Base-by-base conservation (phyloP, 2,888 invertebrate genomes). In the Himalopsyche kuldschensis region DNA sequence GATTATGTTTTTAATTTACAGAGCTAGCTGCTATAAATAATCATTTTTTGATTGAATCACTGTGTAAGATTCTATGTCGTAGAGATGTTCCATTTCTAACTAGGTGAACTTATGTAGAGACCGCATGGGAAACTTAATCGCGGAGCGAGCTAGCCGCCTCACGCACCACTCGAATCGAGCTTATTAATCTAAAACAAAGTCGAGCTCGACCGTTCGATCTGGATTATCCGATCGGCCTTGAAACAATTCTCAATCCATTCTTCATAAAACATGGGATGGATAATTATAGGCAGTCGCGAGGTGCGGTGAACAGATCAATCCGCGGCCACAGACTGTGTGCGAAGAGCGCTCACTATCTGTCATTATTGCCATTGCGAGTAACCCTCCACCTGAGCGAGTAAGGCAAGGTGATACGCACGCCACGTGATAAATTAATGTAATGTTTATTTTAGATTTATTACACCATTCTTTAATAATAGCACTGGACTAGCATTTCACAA, bases 141-240 rank as follows among this genome's bases (percentile, higher is more conserved):
- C 55, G 1, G n/a, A 55, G 20, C 15, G 17, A 63, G 63, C n/a
- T 32, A n/a, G 35, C 11, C 32, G 46, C n/a, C 55, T 80, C 41
- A 46, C 17, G 46, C 46, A n/a, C 41, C 63, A 17, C 1, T 11
- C 20, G 75, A 27, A 69, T 69, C 69, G 15, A 69, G 30, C 30
- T 30, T 69, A 69, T 24, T 27, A 63, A 24, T 69, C 15, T 69
- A 15, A 69, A 69, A 20, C 27, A 27, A 15, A 69, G 69, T 69
- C 69, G 27, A 69, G 27, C 69, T 30, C 30, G 10, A 78, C 80
- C 78, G 83, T 81, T 79, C 78, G 35, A 83, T 83, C 81, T 83
- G 48, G 75, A 83, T 81, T 55, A 32, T 63, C 78, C 24, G 24
- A 69, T 75, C 32, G 80, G 75, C 77, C 81, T 80, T 81, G 83